Conservation (phyloP, 2,797 vertebrate genomes). For the Rhincodon typus region DNA sequence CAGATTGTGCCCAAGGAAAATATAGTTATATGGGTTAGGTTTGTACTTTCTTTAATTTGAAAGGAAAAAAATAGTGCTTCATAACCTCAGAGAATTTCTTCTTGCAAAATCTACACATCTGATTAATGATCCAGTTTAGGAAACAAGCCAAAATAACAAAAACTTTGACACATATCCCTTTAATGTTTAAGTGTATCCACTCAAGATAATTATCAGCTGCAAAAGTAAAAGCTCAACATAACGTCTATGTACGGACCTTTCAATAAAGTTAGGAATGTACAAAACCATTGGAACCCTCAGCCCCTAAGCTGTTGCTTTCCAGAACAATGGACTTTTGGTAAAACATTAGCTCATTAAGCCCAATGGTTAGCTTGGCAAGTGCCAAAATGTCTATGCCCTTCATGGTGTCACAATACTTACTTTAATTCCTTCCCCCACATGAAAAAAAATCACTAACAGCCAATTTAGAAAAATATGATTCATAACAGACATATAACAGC, state of each 20-base stretch:
- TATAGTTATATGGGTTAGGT: not conserved
- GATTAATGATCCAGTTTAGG: not conserved
- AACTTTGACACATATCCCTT: not conserved
- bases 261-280: conserved; percentile 24
- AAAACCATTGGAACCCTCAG: not conserved
- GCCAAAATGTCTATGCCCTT: not conserved
- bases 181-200: not conserved
- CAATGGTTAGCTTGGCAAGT: not conserved
- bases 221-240: not conserved
- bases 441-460: not conserved
- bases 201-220: conserved; percentile 5
- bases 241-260: not conserved
- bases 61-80: not conserved
- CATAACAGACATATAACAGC: not conserved
- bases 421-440: not conserved
- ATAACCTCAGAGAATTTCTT: not conserved
- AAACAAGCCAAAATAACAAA: conserved; percentile 23
- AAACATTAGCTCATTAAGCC: conserved; percentile 23
- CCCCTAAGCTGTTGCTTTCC: conserved; percentile 13
- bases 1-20: not conserved
- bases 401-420: not conserved
- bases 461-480: not conserved
- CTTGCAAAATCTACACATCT: not conserved
- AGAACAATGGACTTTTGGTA: conserved; percentile 32
- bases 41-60: not conserved